Percentiles rank a stretch among this genome's conserved stretches.
Evolutionary conservation across 2,888 invertebrate genomes (phyloP).

Genomic region (Colostygia pectinataria): DNA sequence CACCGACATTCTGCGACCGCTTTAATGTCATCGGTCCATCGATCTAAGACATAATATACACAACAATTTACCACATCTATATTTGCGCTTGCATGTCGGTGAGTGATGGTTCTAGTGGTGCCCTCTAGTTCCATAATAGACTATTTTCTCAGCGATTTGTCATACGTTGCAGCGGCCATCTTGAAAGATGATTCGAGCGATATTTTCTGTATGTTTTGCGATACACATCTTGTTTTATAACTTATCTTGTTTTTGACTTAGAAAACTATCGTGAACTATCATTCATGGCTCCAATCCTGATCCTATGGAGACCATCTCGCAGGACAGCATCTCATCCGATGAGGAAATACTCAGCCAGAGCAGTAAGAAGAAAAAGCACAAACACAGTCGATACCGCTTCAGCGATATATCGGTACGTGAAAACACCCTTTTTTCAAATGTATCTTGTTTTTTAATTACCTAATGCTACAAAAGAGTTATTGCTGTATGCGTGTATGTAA

Average conservation of each 20-base stretch:
- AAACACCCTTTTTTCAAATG: too few relatives aligned
- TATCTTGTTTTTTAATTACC: too few relatives aligned
- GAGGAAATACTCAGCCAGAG: conserved; percentile 65
- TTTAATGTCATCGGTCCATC: too few relatives aligned
- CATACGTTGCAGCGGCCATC: conserved; percentile 25
- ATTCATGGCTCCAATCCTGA: too few relatives aligned
- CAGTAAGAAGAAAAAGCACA: conserved; percentile 62
- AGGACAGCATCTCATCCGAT: conserved; percentile 85
- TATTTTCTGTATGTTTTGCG: conserved; percentile 1
- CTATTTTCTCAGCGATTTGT: conserved; percentile 36
- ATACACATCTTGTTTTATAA: not conserved
- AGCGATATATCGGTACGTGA: too few relatives aligned
- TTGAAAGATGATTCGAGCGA: conserved; percentile 15
- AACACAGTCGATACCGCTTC: too few relatives aligned
- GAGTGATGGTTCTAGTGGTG: conserved; percentile 19
- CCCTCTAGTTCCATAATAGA: conserved; percentile 30
- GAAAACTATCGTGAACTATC: too few relatives aligned
- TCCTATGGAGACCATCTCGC: conserved; percentile 79
- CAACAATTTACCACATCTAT: not conserved
- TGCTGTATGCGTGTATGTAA: too few relatives aligned
- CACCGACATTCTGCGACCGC: too few relatives aligned
- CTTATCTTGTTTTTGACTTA: not conserved
- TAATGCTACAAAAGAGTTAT: too few relatives aligned
- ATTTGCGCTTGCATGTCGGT: conserved; percentile 10
- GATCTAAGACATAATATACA: too few relatives aligned